phyloP scores from a whole-genome alignment of 2,888 invertebrate species.

The Rotaria socialis region DNA sequence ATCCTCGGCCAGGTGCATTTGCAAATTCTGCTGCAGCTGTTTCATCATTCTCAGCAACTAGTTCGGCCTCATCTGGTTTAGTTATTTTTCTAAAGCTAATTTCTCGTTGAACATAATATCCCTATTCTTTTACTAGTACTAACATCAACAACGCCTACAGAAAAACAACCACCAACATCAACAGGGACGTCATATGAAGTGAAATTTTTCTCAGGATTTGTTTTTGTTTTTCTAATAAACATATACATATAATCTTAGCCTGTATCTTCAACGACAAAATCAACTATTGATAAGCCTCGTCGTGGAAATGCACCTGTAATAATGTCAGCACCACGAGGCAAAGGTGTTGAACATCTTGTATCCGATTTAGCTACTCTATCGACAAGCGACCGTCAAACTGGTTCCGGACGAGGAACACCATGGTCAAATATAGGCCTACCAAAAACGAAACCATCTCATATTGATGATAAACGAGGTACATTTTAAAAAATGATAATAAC shows the following conservation, averaged over 20 bases:
- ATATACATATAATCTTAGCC: neutral
- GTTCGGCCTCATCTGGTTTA: neutral
- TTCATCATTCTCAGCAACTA: neutral
- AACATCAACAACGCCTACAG: neutral
- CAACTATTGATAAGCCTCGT: neutral
- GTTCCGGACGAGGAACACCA: neutral
- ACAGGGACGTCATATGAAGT: neutral
- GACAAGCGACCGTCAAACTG: neutral
- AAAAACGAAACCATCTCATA: neutral
- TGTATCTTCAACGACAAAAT: neutral
- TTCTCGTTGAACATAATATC: neutral
- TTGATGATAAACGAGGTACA: constrained; percentile 31
- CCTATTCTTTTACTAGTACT: neutral
- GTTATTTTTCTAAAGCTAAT: neutral
- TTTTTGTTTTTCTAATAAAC: neutral
- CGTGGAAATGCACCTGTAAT: neutral
- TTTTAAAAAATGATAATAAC: neutral
- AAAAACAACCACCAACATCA: neutral
- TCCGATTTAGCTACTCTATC: neutral
- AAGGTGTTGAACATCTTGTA: constrained; percentile 28
- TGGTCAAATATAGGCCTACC: neutral
- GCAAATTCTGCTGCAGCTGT: neutral
- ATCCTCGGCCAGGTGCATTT: constrained; percentile 2
- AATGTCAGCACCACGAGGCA: constrained; percentile 5
- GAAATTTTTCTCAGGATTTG: neutral